Evolutionary conservation across 1,140 invertebrate species (phyloP).

Genomic region (Apis laboriosa): DNA sequence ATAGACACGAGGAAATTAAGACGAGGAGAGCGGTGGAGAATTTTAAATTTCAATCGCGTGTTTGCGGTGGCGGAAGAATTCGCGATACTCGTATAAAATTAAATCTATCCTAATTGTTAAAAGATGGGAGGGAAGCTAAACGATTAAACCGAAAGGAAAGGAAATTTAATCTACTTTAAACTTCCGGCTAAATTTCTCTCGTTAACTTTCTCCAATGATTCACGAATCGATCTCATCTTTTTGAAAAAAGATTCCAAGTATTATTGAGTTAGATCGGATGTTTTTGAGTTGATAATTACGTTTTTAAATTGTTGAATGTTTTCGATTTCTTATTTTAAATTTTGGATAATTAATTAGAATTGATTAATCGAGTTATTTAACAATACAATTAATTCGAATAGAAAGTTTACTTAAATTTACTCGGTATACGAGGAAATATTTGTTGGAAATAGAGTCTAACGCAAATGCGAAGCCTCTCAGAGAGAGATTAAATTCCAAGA

Average conservation of each 20-base stretch:
- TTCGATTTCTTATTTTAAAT: too few species aligned
- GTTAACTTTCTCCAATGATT: neutral
- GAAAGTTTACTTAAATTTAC: neutral
- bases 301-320: too few species aligned
- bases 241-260: neutral
- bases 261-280: neutral
- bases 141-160: slow-evolving; percentile 29
- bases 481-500: slow-evolving; percentile 22
- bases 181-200: neutral
- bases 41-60: slow-evolving; percentile 23
- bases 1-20: slow-evolving; percentile 3
- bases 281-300: too few species aligned
- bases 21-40: neutral
- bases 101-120: neutral
- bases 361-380: neutral
- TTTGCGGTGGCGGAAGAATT: neutral
- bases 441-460: neutral
- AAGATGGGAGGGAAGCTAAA: too few species aligned
- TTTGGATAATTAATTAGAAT: too few species aligned
- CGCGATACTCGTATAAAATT: slow-evolving; percentile 23
- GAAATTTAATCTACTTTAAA: slow-evolving; percentile 49
- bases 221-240: slow-evolving; percentile 10
- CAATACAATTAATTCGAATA: neutral
- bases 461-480: neutral
- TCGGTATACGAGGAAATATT: neutral